These are phyloP conservation scores for Lepus europaeus DNA, from an alignment of 2,113 vertebrate species.

Conservation along the genomic window DNA sequence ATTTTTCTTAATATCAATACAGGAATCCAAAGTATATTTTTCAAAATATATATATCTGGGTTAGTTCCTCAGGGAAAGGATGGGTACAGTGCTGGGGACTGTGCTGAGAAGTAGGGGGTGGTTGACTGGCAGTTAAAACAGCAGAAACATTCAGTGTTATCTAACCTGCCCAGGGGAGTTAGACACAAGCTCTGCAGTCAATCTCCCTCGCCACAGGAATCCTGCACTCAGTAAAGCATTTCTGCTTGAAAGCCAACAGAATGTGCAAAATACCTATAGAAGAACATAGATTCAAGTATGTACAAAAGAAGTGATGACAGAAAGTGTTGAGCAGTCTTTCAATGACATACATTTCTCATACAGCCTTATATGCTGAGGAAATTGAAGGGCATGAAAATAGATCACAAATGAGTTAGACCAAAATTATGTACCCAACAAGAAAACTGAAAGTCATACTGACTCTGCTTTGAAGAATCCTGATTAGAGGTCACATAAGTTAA, in stretches of 20 bases:
- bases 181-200: background rate
- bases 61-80: background rate
- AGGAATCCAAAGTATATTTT: background rate
- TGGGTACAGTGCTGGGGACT: background rate
- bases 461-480: background rate
- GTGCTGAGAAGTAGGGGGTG: no score
- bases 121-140: background rate
- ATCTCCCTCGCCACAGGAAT: background rate
- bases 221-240: background rate
- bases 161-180: background rate
- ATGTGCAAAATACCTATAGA: constrained; percentile 7
- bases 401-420: background rate
- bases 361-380: background rate
- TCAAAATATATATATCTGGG: background rate
- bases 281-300: background rate
- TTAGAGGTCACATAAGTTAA: background rate
- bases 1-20: background rate
- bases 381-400: background rate
- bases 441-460: background rate
- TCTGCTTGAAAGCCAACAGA: background rate
- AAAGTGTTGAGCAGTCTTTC: background rate
- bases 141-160: background rate
- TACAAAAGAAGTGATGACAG: background rate
- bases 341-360: background rate
- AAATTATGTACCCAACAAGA: background rate